phyloP scores from a whole-genome alignment of 1,140 invertebrate genomes.

The Callitettix versicolor region DNA sequence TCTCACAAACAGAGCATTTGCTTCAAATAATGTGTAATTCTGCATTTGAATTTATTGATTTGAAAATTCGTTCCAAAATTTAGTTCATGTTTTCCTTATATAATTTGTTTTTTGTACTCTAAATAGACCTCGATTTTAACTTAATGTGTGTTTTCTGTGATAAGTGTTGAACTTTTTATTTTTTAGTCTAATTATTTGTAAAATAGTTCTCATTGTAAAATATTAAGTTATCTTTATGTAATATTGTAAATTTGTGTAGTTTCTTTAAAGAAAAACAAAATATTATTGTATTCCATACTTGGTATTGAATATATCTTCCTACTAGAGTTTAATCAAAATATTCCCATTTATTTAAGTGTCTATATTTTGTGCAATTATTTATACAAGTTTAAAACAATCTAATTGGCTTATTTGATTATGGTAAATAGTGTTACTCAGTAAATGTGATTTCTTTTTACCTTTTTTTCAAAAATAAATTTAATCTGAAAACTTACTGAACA shows the following conservation, averaged over 20 bases:
- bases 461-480: no score
- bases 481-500: no score
- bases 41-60: background rate
- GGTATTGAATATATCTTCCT: conserved; percentile 22
- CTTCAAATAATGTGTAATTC: background rate
- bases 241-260: conserved; percentile 24
- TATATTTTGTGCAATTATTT: conserved; percentile 24
- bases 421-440: no score
- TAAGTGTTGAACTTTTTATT: conserved; percentile 23
- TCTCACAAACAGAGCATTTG: background rate
- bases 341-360: conserved; percentile 12
- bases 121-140: conserved; percentile 1
- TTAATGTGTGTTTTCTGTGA: conserved; percentile 24
- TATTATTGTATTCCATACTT: conserved; percentile 16
- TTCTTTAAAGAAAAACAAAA: conserved; percentile 11
- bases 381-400: conserved; percentile 4
- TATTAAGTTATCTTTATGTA: conserved; percentile 17
- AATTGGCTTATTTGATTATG: no score
- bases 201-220: conserved; percentile 19
- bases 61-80: background rate
- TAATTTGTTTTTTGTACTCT: conserved; percentile 6
- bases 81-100: conserved; percentile 7
- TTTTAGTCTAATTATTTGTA: conserved; percentile 22
- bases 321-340: conserved; percentile 22
- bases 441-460: no score